phyloP scores from a whole-genome alignment of 1,140 invertebrate species.

The Zaprionus tsacasi region DNA sequence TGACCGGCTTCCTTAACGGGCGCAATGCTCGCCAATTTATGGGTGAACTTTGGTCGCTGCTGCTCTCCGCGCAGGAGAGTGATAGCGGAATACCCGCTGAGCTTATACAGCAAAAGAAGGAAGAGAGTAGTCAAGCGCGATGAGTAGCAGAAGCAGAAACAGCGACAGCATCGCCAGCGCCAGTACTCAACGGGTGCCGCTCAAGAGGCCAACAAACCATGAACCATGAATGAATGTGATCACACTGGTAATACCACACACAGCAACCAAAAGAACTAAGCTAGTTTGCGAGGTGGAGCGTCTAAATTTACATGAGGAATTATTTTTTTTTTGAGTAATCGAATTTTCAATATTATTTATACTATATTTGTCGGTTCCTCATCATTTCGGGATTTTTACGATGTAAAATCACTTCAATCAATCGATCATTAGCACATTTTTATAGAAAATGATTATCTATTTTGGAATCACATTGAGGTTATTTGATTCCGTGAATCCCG shows the following conservation, averaged over 20 bases:
- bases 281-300: conserved; percentile 65
- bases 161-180: too few relatives aligned
- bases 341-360: conserved; percentile 78
- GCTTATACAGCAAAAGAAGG: too few relatives aligned
- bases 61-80: too few relatives aligned
- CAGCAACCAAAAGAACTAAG: conserved; percentile 82
- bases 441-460: not conserved
- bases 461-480: not conserved
- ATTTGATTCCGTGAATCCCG: conserved; percentile 14
- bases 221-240: conserved; percentile 70
- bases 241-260: conserved; percentile 39
- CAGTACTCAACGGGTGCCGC: conserved; percentile 87
- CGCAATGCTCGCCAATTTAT: too few relatives aligned
- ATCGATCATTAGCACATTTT: too few relatives aligned
- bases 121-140: too few relatives aligned
- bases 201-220: conserved; percentile 85
- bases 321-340: conserved; percentile 82
- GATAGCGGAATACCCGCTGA: too few relatives aligned
- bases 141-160: too few relatives aligned
- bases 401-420: conserved; percentile 5
- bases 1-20: too few relatives aligned
- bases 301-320: conserved; percentile 70
- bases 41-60: too few relatives aligned
- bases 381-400: conserved; percentile 19
- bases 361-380: conserved; percentile 51